Conservation (phyloP, 2,113 vertebrate genomes). For the Brachionichthys hirsutus region DNA sequence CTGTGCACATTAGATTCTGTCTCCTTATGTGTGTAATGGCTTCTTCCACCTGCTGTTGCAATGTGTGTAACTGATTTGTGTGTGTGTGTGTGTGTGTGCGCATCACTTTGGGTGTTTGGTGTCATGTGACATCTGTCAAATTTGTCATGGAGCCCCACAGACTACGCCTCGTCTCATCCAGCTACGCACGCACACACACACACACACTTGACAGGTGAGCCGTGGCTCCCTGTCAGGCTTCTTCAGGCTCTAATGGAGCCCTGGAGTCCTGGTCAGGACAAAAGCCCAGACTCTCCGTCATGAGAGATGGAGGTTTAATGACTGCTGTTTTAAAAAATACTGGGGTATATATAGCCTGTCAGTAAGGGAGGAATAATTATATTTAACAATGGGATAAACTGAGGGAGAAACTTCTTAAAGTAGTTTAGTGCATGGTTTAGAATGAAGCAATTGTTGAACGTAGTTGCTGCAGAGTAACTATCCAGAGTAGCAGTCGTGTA, state of each 20-base stretch:
- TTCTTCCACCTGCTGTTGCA: conserved; percentile 10
- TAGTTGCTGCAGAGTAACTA: too few relatives aligned
- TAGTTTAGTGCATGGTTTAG: too few relatives aligned
- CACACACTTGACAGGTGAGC: conserved; percentile 19
- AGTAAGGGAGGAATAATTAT: too few relatives aligned
- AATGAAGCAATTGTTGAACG: too few relatives aligned
- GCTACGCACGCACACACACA: not conserved
- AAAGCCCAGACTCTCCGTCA: conserved; percentile 35
- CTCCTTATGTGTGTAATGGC: conserved; percentile 15
- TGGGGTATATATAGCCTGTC: too few relatives aligned
- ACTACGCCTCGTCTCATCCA: conserved; percentile 10
- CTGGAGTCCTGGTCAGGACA: conserved; percentile 18
- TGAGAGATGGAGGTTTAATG: conserved; percentile 36
- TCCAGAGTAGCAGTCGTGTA: too few relatives aligned
- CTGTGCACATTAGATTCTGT: conserved; percentile 11
- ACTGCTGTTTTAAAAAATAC: too few relatives aligned
- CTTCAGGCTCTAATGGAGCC: conserved; percentile 37
- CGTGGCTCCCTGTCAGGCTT: conserved; percentile 14
- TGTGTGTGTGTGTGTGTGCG: conserved; percentile 1
- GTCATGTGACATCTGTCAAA: conserved; percentile 38
- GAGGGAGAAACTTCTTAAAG: too few relatives aligned
- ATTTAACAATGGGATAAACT: too few relatives aligned
- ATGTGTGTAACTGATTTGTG: conserved; percentile 30
- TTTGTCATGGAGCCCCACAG: conserved; percentile 27
- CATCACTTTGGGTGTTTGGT: conserved; percentile 25